Evolutionary conservation across 2,797 vertebrate species (phyloP).

Genomic region (Agapornis canus): DNA sequence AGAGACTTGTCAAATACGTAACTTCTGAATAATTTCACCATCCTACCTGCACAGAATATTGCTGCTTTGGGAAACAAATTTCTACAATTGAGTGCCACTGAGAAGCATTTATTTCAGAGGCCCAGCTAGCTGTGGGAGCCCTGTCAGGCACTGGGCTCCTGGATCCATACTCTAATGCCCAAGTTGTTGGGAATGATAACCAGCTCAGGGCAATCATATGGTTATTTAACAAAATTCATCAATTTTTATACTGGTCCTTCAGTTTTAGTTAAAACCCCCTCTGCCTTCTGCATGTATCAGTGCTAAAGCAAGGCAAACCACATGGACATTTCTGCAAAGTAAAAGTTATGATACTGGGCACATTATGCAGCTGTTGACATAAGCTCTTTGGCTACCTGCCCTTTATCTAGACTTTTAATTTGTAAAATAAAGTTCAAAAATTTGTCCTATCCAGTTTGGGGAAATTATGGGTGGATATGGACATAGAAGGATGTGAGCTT

Average conservation of each 20-base stretch:
- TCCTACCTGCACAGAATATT: background rate
- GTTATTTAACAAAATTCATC: background rate
- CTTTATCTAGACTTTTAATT: background rate
- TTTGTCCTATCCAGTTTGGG: rapidly evolving
- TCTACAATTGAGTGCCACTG: background rate
- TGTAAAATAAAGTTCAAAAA: background rate
- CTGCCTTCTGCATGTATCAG: rapidly evolving
- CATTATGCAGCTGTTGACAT: background rate
- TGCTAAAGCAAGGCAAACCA: background rate
- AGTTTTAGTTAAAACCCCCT: background rate
- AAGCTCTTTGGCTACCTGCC: background rate
- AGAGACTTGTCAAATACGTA: background rate
- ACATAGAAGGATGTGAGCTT: background rate
- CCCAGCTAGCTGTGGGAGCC: rapidly evolving
- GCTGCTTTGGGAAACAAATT: background rate
- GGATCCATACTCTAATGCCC: background rate
- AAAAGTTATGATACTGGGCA: background rate
- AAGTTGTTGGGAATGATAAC: background rate
- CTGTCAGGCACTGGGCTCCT: background rate
- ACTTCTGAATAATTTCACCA: background rate
- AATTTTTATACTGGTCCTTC: rapidly evolving
- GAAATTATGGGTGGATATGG: rapidly evolving
- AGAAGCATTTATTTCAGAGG: background rate
- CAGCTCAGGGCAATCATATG: background rate
- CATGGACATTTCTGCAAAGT: background rate